These are phyloP conservation scores for Acanthurus leucopareius DNA, from an alignment of 2,797 vertebrate genomes.

Conservation along the genomic window DNA sequence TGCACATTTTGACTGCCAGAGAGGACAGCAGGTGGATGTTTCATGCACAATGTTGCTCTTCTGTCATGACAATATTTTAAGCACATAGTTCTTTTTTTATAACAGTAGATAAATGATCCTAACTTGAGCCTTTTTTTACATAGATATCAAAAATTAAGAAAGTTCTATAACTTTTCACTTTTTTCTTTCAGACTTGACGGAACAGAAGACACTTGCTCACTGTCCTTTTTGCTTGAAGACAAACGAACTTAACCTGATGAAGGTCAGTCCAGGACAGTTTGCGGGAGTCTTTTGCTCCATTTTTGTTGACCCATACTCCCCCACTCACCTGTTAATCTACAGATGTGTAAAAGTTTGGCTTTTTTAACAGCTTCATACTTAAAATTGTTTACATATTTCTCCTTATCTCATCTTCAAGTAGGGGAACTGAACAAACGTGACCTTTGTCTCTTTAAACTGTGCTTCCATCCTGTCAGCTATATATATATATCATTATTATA, in stretches of 20 bases:
- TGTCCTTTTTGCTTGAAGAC: no score
- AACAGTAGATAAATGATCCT: background rate
- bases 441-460: background rate
- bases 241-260: no score
- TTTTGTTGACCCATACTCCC: no score
- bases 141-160: no score
- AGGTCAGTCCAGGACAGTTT: no score
- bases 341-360: background rate
- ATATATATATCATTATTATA: no score
- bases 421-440: background rate
- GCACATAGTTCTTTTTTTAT: fast-evolving
- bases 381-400: background rate
- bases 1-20: background rate
- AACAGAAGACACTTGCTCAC: no score
- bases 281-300: no score
- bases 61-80: background rate
- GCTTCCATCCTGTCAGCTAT: background rate
- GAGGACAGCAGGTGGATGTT: background rate
- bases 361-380: background rate
- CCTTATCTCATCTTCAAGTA: background rate
- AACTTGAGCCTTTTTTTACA: no score
- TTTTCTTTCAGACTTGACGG: no score
- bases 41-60: background rate
- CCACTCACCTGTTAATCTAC: no score
- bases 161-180: no score